These are phyloP conservation scores for Siphlonurus alternatus DNA, from an alignment of 2,888 invertebrate species.

Conservation along the genomic window DNA sequence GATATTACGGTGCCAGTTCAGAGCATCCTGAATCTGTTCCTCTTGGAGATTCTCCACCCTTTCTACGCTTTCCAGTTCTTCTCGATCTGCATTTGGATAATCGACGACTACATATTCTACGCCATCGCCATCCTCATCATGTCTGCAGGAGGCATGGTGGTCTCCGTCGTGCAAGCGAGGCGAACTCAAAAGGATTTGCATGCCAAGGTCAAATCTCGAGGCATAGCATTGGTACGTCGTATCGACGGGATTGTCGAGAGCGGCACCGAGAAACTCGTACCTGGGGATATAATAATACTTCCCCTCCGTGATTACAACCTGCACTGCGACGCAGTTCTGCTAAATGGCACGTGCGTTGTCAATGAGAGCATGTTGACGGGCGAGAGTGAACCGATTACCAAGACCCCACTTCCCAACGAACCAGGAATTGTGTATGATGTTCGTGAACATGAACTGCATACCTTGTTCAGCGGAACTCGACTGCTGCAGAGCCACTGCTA, in stretches of 20 bases:
- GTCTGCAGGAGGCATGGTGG: constrained; percentile 67
- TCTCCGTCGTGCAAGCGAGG: constrained; percentile 69
- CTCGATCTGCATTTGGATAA: constrained; percentile 75
- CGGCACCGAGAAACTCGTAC: constrained; percentile 61
- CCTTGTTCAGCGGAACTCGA: constrained; percentile 79
- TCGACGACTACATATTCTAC: constrained; percentile 80
- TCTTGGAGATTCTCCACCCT: constrained; percentile 76
- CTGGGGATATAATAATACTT: constrained; percentile 77
- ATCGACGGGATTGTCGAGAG: constrained; percentile 25
- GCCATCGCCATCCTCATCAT: constrained; percentile 71
- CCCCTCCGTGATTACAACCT: constrained; percentile 68
- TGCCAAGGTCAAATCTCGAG: constrained; percentile 70
- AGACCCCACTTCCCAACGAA: constrained; percentile 65
- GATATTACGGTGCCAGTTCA: constrained; percentile 68
- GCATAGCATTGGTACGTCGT: constrained; percentile 49
- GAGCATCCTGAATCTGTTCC: constrained; percentile 49
- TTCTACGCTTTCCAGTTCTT: constrained; percentile 93
- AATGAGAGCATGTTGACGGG: constrained; percentile 95
- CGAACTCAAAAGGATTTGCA: constrained; percentile 81
- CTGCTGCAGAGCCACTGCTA: constrained; percentile 84
- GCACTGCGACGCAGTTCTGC: constrained; percentile 80
- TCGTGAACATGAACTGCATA: constrained; percentile 75
- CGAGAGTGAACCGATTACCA: constrained; percentile 93
- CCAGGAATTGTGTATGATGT: constrained; percentile 51
- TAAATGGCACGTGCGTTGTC: constrained; percentile 75